These are phyloP conservation scores for Diadumene lineata DNA, from an alignment of 92 coral and sea anemone species.

Conservation along the genomic window DNA sequence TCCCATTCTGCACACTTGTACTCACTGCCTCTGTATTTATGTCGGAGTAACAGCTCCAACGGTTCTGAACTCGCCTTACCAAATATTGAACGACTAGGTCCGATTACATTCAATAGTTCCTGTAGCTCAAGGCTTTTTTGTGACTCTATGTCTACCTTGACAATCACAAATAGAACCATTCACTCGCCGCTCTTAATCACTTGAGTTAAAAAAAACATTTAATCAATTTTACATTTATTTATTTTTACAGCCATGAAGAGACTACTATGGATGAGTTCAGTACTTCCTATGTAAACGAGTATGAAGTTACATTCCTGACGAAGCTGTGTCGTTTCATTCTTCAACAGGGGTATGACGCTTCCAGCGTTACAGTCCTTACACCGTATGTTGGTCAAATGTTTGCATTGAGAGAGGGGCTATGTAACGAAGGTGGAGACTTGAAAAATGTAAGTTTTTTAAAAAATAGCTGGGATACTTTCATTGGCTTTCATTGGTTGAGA, in stretches of 20 bases:
- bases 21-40: no score
- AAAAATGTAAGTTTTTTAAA: background rate
- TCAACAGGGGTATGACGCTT: slow-evolving; percentile 76
- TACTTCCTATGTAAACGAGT: slow-evolving; percentile 34
- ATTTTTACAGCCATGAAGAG: background rate
- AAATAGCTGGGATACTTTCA: no score
- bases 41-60: no score
- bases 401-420: slow-evolving; percentile 53
- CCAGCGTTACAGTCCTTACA: slow-evolving; percentile 77
- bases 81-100: no score
- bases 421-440: slow-evolving; percentile 31
- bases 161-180: no score
- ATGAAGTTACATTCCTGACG: slow-evolving; percentile 80
- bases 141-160: no score
- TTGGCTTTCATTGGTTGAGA: no score
- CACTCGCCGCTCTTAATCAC: no score
- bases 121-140: no score
- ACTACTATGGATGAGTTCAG: background rate
- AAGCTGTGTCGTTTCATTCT: slow-evolving; percentile 69
- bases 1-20: no score
- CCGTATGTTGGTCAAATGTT: slow-evolving; percentile 89
- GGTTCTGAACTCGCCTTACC: no score
- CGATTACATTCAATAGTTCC: no score
- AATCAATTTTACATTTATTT: background rate
- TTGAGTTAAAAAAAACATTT: background rate